Conservation (phyloP, 1,140 invertebrate species). For the Lasioglossum albipes region DNA sequence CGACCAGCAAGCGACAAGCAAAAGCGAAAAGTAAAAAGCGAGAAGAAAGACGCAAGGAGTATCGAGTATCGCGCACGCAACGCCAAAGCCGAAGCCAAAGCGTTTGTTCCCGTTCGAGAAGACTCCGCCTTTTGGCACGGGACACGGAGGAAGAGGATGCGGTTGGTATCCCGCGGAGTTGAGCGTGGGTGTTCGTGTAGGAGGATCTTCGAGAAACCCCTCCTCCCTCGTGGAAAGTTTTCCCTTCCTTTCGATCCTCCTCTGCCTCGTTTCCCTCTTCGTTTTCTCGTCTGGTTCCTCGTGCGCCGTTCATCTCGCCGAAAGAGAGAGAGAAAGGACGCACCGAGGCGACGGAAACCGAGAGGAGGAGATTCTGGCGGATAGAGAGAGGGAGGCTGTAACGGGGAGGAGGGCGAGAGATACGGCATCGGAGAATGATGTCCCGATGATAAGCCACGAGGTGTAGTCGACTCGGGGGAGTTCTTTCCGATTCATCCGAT, state of each 20-base stretch:
- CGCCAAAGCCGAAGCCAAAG: conserved; percentile 7
- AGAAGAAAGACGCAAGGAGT: not conserved
- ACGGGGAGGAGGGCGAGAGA: conserved; percentile 22
- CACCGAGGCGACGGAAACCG: conserved; percentile 14
- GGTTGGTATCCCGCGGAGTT: conserved; percentile 38
- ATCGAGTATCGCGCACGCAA: conserved; percentile 22
- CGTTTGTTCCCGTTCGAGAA: conserved; percentile 38
- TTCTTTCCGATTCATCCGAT: conserved; percentile 64
- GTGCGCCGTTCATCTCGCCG: conserved; percentile 20
- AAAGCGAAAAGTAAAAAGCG: no score
- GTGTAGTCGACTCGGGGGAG: conserved; percentile 66
- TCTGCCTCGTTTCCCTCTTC: conserved; percentile 6
- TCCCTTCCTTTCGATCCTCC: conserved; percentile 37
- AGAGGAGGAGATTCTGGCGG: conserved; percentile 39
- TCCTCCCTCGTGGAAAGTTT: conserved; percentile 53
- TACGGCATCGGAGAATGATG: conserved; percentile 69
- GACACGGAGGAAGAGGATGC: conserved; percentile 44
- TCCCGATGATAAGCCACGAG: conserved; percentile 73
- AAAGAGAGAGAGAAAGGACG: conserved; percentile 11
- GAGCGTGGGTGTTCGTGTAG: conserved; percentile 70
- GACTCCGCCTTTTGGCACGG: conserved; percentile 52
- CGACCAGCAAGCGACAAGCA: no score
- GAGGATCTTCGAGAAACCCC: conserved; percentile 70
- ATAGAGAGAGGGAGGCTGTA: conserved; percentile 31
- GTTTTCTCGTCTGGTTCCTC: not conserved